A percentile compares a stretch with the other conserved stretches of the same genome.
Evolutionary conservation across 2,113 vertebrate genomes (phyloP).

Genomic region (Neodontobutis hainanensis): DNA sequence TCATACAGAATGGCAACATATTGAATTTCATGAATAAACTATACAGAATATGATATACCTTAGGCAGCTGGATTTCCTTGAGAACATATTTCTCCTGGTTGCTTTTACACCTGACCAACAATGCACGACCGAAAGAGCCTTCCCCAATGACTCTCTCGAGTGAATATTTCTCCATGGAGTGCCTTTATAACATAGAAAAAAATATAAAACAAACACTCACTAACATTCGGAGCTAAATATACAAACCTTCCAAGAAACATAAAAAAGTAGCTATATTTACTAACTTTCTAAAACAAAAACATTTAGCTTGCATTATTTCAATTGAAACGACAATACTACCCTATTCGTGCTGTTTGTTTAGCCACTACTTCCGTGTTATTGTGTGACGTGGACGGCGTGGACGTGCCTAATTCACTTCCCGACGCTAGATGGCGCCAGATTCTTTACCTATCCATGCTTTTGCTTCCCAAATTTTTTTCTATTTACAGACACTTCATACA

Average conservation of each 20-base stretch:
- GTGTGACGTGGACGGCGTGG: conserved; percentile 54
- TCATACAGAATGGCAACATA: background rate
- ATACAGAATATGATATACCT: conserved; percentile 72
- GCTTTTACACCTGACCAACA: conserved; percentile 78
- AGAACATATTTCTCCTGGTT: conserved; percentile 79
- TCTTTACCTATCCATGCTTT: background rate
- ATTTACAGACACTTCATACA: no score
- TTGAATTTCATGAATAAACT: background rate
- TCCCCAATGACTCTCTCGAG: conserved; percentile 83
- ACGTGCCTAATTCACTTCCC: background rate
- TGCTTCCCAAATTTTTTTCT: no score
- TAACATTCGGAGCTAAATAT: no score
- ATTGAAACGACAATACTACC: background rate
- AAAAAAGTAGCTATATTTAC: background rate
- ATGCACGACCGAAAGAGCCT: conserved; percentile 88
- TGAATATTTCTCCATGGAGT: conserved; percentile 83
- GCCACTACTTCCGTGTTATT: conserved; percentile 67
- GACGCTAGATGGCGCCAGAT: conserved; percentile 23
- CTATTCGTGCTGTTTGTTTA: background rate
- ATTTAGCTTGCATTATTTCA: background rate
- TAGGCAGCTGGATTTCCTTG: conserved; percentile 90
- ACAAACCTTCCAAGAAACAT: background rate
- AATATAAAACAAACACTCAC: background rate
- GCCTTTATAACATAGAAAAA: conserved; percentile 1
- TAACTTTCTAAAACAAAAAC: background rate